Percentiles rank a stretch among this genome's conserved stretches.
Conservation (phyloP, 2,113 vertebrate species). For the Lipophrys pholis region DNA sequence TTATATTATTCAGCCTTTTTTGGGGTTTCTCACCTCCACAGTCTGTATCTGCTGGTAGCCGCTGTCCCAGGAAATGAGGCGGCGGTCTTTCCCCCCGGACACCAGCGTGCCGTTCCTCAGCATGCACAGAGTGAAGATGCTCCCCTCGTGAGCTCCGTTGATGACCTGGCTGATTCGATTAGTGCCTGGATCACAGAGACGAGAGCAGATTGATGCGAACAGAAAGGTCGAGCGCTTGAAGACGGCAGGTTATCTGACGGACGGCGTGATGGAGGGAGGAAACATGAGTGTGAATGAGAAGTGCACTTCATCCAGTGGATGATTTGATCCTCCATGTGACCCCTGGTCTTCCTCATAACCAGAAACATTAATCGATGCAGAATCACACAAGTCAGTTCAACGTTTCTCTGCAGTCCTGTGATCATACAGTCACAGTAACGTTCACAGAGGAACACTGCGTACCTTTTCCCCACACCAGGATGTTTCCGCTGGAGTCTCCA, state of each 20-base stretch:
- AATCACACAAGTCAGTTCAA: background rate
- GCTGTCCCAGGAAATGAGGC: conserved; percentile 93
- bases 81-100: conserved; percentile 96
- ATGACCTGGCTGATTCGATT: conserved; percentile 95
- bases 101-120: conserved; percentile 93
- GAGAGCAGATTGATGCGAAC: conserved; percentile 51
- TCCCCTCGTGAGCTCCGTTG: conserved; percentile 95
- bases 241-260: conserved; percentile 24
- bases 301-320: background rate
- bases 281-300: conserved; percentile 1
- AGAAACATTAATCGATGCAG: no score
- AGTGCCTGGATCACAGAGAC: conserved; percentile 85
- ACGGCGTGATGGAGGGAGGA: conserved; percentile 24
- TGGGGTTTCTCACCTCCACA: conserved; percentile 86
- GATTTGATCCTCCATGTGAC: conserved; percentile 4
- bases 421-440: background rate
- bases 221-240: conserved; percentile 29
- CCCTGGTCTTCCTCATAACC: no score
- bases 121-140: conserved; percentile 97
- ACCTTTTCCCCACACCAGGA: conserved; percentile 99
- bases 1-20: background rate
- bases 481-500: conserved; percentile 98
- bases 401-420: background rate
- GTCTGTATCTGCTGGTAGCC: conserved; percentile 92
- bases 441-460: background rate